Conservation (phyloP, 2,888 invertebrate genomes). For the Drosophila atroscutellata region DNA sequence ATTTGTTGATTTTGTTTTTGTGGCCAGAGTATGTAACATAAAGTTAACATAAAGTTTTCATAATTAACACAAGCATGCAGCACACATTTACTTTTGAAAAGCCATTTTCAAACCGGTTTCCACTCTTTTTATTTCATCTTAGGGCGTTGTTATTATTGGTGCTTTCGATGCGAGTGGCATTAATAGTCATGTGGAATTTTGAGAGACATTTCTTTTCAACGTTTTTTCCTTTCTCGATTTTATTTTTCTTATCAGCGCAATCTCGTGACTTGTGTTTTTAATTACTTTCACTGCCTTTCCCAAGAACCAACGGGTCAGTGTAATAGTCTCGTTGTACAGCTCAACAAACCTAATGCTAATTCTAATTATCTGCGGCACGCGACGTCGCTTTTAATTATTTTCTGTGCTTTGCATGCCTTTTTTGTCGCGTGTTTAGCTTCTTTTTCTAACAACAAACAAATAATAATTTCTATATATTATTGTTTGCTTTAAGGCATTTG, state of each 20-base stretch:
- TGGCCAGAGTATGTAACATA: constrained; percentile 26
- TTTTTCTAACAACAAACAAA: constrained; percentile 29
- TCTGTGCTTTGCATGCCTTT: constrained; percentile 24
- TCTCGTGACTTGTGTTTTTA: constrained; percentile 68
- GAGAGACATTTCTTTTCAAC: constrained; percentile 43
- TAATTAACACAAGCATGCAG: constrained; percentile 58
- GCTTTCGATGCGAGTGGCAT: constrained; percentile 48
- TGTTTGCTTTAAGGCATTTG: constrained; percentile 17
- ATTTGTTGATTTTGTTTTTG: constrained; percentile 54
- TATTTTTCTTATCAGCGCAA: constrained; percentile 37
- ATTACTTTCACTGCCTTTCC: constrained; percentile 75
- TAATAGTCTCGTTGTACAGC: constrained; percentile 24
- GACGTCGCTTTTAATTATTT: constrained; percentile 61
- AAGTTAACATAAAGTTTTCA: constrained; percentile 52
- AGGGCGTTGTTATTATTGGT: constrained; percentile 60
- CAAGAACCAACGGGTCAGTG: constrained; percentile 46
- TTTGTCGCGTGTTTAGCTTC: constrained; percentile 26
- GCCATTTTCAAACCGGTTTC: constrained; percentile 65
- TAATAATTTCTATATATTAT: constrained; percentile 51
- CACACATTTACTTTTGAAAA: constrained; percentile 60
- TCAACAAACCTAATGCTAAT: constrained; percentile 41
- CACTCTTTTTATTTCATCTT: constrained; percentile 27
- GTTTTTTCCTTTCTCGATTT: constrained; percentile 16
- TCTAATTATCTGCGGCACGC: constrained; percentile 74
- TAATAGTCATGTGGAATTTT: constrained; percentile 42